Conservation (phyloP, 2,888 invertebrate species). For the Drepanosiphum platanoidis region DNA sequence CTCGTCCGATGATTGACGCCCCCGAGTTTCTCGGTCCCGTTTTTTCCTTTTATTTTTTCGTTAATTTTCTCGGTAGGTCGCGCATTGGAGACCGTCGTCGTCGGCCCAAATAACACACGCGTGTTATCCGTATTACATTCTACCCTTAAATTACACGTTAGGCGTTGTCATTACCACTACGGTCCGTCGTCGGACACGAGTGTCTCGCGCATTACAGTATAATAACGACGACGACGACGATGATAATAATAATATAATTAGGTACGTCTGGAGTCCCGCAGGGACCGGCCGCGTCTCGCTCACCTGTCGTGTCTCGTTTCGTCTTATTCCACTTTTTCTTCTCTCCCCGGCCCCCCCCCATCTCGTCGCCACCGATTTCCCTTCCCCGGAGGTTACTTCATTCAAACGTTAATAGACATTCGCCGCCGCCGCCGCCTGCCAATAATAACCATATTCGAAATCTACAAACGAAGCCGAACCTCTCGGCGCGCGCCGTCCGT, state of each 20-base stretch:
- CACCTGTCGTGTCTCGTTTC: constrained; percentile 53
- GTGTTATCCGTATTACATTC: neutral
- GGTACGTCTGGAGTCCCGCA: constrained; percentile 57
- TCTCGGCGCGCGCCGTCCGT: too few species aligned
- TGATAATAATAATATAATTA: constrained; percentile 22
- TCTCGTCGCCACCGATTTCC: constrained; percentile 9
- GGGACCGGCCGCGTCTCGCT: constrained; percentile 38
- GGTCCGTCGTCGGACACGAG: constrained; percentile 36
- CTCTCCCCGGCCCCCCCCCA: neutral
- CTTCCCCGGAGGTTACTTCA: neutral
- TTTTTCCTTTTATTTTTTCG: too few species aligned
- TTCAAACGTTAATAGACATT: constrained; percentile 44
- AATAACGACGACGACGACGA: neutral
- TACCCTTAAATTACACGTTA: constrained; percentile 51
- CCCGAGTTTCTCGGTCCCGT: too few species aligned
- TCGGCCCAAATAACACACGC: neutral
- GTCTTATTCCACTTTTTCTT: constrained; percentile 22
- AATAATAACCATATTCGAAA: neutral
- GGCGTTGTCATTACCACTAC: constrained; percentile 20
- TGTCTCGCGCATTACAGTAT: neutral
- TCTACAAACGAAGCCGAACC: constrained; percentile 2
- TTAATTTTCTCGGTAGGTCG: too few species aligned
- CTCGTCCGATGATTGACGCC: too few species aligned
- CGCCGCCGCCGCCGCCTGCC: constrained; percentile 12
- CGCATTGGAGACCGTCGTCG: too few species aligned